Conservation (phyloP, 2,797 vertebrate genomes). For the Anisognathus igniventris region DNA sequence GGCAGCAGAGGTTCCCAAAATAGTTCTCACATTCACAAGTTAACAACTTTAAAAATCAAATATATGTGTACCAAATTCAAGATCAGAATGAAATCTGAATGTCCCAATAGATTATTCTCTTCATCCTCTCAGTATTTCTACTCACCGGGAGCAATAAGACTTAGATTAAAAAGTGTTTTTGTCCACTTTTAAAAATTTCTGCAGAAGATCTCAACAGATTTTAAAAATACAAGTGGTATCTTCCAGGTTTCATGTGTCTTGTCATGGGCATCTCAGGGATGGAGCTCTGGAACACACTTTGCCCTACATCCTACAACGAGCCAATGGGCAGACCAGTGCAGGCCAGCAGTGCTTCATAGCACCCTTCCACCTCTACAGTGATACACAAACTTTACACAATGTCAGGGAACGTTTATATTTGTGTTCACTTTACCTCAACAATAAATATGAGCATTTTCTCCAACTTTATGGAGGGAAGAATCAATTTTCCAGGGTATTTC, state of each 20-base stretch:
- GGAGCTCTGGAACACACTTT: background rate
- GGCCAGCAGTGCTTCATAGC: background rate
- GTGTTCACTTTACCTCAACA: background rate
- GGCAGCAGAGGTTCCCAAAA: background rate
- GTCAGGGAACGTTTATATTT: background rate
- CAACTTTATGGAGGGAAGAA: background rate
- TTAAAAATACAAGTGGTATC: background rate
- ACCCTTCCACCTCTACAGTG: background rate
- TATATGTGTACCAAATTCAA: background rate
- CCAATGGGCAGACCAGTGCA: background rate
- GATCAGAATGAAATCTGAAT: background rate
- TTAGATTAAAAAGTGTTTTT: background rate
- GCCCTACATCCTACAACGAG: background rate
- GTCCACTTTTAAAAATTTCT: background rate
- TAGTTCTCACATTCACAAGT: background rate
- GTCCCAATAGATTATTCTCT: background rate
- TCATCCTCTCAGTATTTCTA: background rate
- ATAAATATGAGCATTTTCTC: background rate
- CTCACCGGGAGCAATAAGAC: background rate
- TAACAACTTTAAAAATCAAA: background rate
- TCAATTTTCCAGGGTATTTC: background rate
- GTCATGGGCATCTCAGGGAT: background rate
- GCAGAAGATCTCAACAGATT: background rate
- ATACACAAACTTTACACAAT: background rate
- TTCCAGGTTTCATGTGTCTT: background rate